phyloP scores from a whole-genome alignment of 2,797 vertebrate species.

The Phrynocephalus vlangalii region DNA sequence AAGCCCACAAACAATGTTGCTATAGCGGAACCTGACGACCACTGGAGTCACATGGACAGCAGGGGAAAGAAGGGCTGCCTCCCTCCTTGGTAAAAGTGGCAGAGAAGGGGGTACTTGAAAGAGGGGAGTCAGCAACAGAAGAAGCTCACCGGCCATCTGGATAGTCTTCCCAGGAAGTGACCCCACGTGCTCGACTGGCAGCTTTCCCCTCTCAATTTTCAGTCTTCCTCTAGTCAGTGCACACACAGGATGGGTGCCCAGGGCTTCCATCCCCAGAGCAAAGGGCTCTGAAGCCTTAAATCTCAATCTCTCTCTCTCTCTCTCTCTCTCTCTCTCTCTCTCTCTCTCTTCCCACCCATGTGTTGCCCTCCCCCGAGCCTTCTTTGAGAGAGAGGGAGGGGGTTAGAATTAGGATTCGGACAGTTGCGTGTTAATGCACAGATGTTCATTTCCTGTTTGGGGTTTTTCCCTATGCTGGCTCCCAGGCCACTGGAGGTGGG shows the following conservation, averaged over 20 bases:
- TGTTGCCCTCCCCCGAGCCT: neutral
- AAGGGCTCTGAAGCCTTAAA: neutral
- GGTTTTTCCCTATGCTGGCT: neutral
- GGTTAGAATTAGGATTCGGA: neutral
- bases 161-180: slow-evolving; percentile 1
- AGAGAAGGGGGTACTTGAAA: rapidly evolving
- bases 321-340: neutral
- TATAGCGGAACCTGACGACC: slow-evolving; percentile 49
- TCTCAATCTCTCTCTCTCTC: neutral
- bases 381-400: neutral
- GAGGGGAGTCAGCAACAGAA: neutral
- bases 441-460: neutral
- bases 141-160: neutral
- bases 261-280: neutral
- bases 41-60: neutral
- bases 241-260: slow-evolving; percentile 2
- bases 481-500: neutral
- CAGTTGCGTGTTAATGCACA: neutral
- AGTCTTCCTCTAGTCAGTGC: slow-evolving; percentile 23
- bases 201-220: slow-evolving; percentile 14
- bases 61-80: neutral
- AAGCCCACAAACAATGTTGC: neutral
- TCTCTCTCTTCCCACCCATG: neutral
- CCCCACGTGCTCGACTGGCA: neutral
- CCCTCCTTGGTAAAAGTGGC: neutral